phyloP scores from a whole-genome alignment of 2,797 vertebrate species.

The Rhinoraja longicauda region DNA sequence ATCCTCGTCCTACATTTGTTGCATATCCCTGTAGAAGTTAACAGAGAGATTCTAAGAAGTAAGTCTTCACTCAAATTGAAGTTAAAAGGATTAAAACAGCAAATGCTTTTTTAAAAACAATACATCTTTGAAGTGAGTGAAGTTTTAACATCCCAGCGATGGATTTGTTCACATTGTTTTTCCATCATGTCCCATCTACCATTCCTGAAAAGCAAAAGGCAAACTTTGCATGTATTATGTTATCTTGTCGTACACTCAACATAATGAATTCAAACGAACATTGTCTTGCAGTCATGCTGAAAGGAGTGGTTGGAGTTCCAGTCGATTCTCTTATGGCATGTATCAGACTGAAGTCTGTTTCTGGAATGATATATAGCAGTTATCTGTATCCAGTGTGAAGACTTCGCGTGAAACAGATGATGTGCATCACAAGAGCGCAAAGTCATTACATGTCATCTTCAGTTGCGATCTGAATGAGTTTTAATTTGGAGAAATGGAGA shows the following conservation, averaged over 20 bases:
- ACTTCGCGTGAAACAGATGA: background rate
- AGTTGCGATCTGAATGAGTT: background rate
- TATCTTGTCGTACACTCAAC: no score
- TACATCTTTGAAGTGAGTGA: background rate
- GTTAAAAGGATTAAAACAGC: background rate
- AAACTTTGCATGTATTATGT: no score
- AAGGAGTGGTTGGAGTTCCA: no score
- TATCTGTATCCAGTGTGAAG: background rate
- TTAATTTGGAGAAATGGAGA: background rate
- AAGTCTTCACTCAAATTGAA: background rate
- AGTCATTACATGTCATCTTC: background rate
- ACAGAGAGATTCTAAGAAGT: background rate
- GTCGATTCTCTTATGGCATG: background rate
- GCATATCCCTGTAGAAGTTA: background rate
- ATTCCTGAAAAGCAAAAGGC: no score
- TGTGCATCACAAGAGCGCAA: background rate
- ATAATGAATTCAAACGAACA: no score
- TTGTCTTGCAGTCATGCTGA: no score
- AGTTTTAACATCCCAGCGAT: no score
- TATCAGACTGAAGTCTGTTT: background rate
- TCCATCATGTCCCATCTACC: no score
- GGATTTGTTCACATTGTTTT: no score
- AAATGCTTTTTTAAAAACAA: background rate
- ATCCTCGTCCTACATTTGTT: no score
- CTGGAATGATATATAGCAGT: background rate